phyloP scores from a whole-genome alignment of 2,888 invertebrate species.

The Hipparchia semele region DNA sequence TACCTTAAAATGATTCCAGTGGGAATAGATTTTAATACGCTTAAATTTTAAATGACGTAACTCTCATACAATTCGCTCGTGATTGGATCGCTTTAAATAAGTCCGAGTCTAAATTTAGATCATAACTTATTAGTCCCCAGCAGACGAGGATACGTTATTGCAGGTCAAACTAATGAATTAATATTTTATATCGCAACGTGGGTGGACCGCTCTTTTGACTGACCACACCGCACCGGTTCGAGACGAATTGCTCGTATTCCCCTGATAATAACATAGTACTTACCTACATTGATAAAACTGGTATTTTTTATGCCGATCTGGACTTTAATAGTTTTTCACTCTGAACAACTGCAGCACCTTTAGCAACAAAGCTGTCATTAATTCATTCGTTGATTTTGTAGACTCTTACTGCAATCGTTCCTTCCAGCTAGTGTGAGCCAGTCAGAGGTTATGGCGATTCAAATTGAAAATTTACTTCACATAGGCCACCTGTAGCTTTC shows the following conservation, averaged over 20 bases:
- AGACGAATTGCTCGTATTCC: not conserved
- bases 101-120: constrained; percentile 21
- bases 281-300: too few relatives aligned
- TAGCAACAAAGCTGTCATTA: too few relatives aligned
- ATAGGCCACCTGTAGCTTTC: too few relatives aligned
- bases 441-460: too few relatives aligned
- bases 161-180: constrained; percentile 26
- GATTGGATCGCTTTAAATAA: constrained; percentile 1
- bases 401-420: too few relatives aligned
- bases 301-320: too few relatives aligned
- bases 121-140: constrained; percentile 13
- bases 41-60: constrained; percentile 11
- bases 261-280: too few relatives aligned
- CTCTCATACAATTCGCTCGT: not conserved
- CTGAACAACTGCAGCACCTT: too few relatives aligned
- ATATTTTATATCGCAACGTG: constrained; percentile 39
- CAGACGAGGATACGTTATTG: constrained; percentile 14
- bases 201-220: constrained; percentile 32
- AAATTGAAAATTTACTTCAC: too few relatives aligned
- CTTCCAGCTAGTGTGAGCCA: too few relatives aligned
- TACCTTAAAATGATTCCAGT: not conserved
- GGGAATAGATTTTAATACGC: not conserved
- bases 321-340: too few relatives aligned
- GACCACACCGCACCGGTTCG: constrained; percentile 23
- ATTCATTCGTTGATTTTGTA: too few relatives aligned